A percentile compares a stretch with the other conserved stretches of the same genome.
phyloP scores from a whole-genome alignment of 2,888 invertebrate species.

The Lissonota sp. region DNA sequence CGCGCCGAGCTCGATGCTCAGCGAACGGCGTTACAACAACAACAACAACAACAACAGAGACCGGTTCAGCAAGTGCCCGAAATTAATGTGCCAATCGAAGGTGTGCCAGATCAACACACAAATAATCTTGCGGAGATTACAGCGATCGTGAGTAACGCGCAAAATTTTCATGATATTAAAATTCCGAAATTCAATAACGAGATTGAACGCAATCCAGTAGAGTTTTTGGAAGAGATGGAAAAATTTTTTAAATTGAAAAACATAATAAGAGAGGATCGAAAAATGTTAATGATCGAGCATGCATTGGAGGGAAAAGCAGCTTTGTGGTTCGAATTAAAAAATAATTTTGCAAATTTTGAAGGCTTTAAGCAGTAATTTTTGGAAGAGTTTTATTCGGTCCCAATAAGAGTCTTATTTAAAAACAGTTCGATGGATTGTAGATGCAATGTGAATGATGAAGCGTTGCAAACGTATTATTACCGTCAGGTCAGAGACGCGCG shows the following conservation, averaged over 20 bases:
- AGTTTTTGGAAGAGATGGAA: slow-evolving; percentile 19
- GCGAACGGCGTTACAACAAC: neutral
- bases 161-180: slow-evolving; percentile 37
- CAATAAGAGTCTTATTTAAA: slow-evolving; percentile 36
- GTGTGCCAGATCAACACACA: neutral
- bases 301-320: slow-evolving; percentile 30
- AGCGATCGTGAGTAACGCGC: slow-evolving; percentile 25
- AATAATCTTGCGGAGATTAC: slow-evolving; percentile 10
- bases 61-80: neutral
- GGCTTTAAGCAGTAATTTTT: slow-evolving; percentile 21
- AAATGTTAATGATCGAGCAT: slow-evolving; percentile 17
- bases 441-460: slow-evolving; percentile 11
- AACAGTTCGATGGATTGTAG: slow-evolving; percentile 32
- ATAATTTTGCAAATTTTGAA: slow-evolving; percentile 14
- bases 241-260: slow-evolving; percentile 24
- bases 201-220: neutral
- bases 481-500: slow-evolving; percentile 43
- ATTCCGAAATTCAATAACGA: slow-evolving; percentile 33
- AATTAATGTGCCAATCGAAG: no score
- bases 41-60: no score
- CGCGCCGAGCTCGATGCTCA: slow-evolving; percentile 1
- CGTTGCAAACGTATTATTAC: slow-evolving; percentile 39
- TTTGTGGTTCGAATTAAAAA: slow-evolving; percentile 37
- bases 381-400: slow-evolving; percentile 37
- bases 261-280: neutral